Conservation (phyloP, 2,797 vertebrate species). For the Schizopygopsis malacanthus region DNA sequence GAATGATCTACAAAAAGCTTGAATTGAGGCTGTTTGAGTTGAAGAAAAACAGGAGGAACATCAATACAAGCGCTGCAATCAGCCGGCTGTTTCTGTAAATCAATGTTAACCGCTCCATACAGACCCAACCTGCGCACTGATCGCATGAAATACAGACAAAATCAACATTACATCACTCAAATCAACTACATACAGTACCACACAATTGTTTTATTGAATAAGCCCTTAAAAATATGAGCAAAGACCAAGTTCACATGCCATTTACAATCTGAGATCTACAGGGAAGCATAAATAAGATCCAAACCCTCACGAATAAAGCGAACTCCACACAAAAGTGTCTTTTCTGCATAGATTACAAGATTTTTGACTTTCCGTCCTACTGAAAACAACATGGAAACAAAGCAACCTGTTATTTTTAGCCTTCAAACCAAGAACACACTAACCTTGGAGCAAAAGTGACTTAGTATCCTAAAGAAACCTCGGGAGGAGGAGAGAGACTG, state of each 20-base stretch:
- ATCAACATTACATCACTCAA: neutral
- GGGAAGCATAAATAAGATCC: slow-evolving; percentile 21
- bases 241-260: neutral
- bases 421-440: neutral
- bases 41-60: neutral
- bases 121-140: neutral
- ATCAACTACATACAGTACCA: neutral
- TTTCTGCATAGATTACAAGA: slow-evolving; percentile 68
- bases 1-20: neutral
- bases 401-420: neutral
- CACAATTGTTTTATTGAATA: neutral
- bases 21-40: neutral
- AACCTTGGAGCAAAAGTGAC: slow-evolving; percentile 5
- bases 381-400: slow-evolving; percentile 40
- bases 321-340: slow-evolving; percentile 70
- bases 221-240: neutral
- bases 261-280: slow-evolving; percentile 30
- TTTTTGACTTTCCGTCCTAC: slow-evolving; percentile 61
- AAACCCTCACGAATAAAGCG: slow-evolving; percentile 27
- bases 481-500: slow-evolving; percentile 36
- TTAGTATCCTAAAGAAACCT: neutral
- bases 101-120: neutral
- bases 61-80: slow-evolving; percentile 29
- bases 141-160: neutral
- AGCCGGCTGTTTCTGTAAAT: neutral